A percentile compares a stretch with the other conserved stretches of the same genome.
Evolutionary conservation across 2,113 vertebrate species (phyloP).

Genomic region (mouse (Mus musculus)): DNA sequence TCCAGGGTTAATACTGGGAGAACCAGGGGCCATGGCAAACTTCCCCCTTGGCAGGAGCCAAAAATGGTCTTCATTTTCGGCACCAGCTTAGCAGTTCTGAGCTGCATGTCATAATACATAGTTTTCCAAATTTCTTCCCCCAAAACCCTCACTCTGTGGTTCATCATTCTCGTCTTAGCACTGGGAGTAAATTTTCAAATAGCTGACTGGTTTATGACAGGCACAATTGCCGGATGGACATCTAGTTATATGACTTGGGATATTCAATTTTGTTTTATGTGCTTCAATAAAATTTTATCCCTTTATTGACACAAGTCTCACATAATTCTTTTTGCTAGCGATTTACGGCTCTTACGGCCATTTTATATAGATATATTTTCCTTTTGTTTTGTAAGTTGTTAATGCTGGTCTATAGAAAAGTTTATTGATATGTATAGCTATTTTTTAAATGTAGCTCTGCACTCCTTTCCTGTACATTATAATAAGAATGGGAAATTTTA

Average conservation of each 20-base stretch:
- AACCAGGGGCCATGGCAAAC: no score
- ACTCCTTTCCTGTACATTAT: background rate
- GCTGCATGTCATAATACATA: background rate
- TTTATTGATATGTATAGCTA: background rate
- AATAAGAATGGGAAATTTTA: background rate
- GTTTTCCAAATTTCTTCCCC: background rate
- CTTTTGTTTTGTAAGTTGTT: conserved; percentile 4
- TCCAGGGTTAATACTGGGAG: background rate
- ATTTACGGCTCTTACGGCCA: conserved; percentile 3
- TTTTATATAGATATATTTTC: background rate
- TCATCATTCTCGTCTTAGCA: background rate
- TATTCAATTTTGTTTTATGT: conserved; percentile 53
- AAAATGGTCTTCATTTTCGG: background rate
- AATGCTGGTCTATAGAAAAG: background rate
- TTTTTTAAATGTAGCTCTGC: background rate
- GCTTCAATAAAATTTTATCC: conserved; percentile 29
- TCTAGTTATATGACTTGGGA: background rate
- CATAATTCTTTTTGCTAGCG: conserved; percentile 1
- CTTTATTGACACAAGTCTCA: conserved; percentile 36
- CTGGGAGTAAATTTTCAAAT: background rate
- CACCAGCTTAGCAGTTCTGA: background rate
- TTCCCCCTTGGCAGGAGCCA: background rate
- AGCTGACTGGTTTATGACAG: conserved; percentile 11
- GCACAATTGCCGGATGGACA: background rate
- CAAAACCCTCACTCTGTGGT: background rate